Evolutionary conservation across 2,113 vertebrate species (phyloP).

Genomic region (Coturnix japonica): DNA sequence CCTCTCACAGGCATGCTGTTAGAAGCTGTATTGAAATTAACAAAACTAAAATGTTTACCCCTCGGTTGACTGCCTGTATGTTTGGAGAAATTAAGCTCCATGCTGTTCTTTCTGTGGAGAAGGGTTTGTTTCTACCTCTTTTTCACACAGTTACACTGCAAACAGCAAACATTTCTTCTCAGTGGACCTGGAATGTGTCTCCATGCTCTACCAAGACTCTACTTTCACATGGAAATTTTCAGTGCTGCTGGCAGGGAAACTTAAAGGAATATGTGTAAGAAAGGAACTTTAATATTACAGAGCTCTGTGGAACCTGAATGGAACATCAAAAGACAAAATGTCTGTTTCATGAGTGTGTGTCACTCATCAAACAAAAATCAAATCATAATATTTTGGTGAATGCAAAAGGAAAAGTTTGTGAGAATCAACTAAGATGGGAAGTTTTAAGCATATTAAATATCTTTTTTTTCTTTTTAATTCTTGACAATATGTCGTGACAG

Average conservation of each 20-base stretch:
- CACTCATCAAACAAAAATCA: neutral
- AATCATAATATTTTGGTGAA: neutral
- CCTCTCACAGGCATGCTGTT: neutral
- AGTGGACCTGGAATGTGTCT: rapidly evolving
- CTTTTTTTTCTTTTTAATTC: rapidly evolving
- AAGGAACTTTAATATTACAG: neutral
- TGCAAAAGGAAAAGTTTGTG: neutral
- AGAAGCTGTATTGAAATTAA: neutral
- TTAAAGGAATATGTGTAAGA: neutral
- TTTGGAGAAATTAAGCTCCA: neutral
- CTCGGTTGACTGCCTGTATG: neutral
- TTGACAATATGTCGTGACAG: neutral
- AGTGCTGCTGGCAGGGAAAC: neutral
- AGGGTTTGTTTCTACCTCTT: neutral
- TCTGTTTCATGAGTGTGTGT: neutral
- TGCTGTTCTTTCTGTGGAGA: neutral
- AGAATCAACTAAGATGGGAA: neutral
- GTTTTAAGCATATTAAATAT: neutral
- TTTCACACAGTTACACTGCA: neutral
- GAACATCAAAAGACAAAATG: neutral
- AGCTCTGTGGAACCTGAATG: neutral
- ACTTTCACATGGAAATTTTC: neutral
- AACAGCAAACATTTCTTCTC: neutral
- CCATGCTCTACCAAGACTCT: neutral
- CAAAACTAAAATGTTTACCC: neutral